Percentiles rank a stretch among this genome's conserved stretches.
phyloP scores from a whole-genome alignment of 2,113 vertebrate species.

The Anser cygnoides region DNA sequence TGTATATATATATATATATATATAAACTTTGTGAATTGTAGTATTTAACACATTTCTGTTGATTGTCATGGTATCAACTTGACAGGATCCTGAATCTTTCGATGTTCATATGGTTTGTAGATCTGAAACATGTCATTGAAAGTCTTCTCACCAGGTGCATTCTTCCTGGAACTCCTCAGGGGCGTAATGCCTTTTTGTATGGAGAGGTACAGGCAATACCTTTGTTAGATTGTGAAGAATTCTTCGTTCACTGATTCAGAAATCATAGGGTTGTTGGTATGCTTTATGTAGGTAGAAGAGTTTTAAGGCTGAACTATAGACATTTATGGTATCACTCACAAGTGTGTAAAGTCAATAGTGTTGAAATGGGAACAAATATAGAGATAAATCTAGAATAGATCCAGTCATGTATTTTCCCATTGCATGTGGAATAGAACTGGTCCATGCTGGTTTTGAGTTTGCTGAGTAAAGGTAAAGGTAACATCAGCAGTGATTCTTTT shows the following conservation, averaged over 20 bases:
- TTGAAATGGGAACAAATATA: not conserved
- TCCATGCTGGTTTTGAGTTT: not conserved
- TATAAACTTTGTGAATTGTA: not conserved
- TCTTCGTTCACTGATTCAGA: not conserved
- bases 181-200: not conserved
- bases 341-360: not conserved
- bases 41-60: not conserved
- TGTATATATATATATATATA: too few species aligned
- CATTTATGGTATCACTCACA: not conserved
- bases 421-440: not conserved
- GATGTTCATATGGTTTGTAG: not conserved
- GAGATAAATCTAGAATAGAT: not conserved
- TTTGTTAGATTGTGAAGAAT: not conserved
- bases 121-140: not conserved
- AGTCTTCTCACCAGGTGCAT: not conserved
- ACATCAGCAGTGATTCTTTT: not conserved
- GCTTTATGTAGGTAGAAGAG: accelerated
- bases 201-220: not conserved
- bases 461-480: not conserved
- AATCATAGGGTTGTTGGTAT: not conserved
- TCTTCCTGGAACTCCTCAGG: not conserved
- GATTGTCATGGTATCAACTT: not conserved
- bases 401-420: not conserved
- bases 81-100: not conserved
- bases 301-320: not conserved